Base-by-base conservation (phyloP, 2,888 invertebrate genomes). In the Gymnoscelis rufifasciata region DNA sequence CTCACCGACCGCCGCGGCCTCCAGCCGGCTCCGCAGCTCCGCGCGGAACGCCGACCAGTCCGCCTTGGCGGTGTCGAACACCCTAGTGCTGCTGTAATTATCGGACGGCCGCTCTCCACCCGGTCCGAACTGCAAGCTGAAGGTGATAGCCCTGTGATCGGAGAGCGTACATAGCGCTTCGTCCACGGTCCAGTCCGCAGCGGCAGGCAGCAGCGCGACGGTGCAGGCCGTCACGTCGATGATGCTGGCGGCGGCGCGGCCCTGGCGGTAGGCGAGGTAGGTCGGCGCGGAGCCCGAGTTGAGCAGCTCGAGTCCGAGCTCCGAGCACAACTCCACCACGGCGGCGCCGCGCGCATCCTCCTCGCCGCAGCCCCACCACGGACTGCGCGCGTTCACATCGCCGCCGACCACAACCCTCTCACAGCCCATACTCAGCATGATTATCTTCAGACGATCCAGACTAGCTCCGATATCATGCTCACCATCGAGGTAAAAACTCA, bases 141-240 rank as follows among this genome's bases (percentile, higher is more conserved):
- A 29, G 2, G 8, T 2, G 15, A 38, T 28, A 2, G 38, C 10
- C 19, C 19, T 19, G 29, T 38, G 38, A 19, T 38, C 38, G 0
- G 38, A 38, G 1, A 36, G 23, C 3, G 19, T 15, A 1, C 29
- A n/a, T 2, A 29, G 15, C 7, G 1, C 0, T 3, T 29, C 13
- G 14, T 38, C 38, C 5, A 38, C 28, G 6, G 3, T 6, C 38
- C 38, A 38, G 29, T 14, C 28, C 1, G 4, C 3, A 6, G 7
- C 14, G n/a, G n/a, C 10, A 1, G 15, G 1, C n/a, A 38, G 15
- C 15, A 14, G 29, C 13, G 51, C 29, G 35, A 5, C n/a, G 8
- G 51, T 11, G 44, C 35, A 35, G 12, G 38, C 44, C 1, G 44
- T 45, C 1, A 45, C 39, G 26, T 45, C 44, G 1, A 45, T 23